phyloP scores from a whole-genome alignment of 2,113 vertebrate genomes.

The Coreoperca whiteheadi region DNA sequence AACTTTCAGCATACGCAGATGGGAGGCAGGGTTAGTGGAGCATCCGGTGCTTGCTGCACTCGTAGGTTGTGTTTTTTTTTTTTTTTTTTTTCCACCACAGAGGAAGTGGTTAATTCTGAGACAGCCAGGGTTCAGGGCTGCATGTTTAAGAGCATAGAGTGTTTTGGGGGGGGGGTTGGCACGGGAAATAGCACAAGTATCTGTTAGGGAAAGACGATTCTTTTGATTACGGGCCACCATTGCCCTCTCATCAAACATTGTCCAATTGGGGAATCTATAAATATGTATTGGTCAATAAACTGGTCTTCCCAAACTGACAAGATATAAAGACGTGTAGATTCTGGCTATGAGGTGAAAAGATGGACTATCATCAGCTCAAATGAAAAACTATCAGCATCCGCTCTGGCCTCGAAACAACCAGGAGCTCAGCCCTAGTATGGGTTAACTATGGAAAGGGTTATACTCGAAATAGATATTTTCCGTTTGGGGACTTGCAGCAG shows the following conservation, averaged over 20 bases:
- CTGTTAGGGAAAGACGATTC: not conserved
- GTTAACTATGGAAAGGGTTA: conserved; percentile 8
- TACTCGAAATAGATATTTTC: conserved; percentile 23
- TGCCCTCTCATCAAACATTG: conserved; percentile 10
- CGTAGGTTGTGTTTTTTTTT: conserved; percentile 46
- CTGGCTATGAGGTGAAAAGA: not conserved
- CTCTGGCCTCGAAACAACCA: not conserved
- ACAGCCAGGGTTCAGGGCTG: conserved; percentile 59
- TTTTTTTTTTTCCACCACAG: conserved; percentile 60
- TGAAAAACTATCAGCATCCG: not conserved
- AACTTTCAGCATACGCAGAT: conserved; percentile 71
- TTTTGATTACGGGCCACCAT: not conserved
- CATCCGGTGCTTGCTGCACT: conserved; percentile 31
- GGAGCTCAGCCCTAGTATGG: not conserved
- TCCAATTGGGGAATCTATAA: not conserved
- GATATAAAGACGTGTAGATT: not conserved
- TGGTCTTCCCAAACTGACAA: not conserved
- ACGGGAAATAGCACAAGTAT: not conserved
- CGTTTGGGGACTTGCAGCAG: conserved; percentile 3
- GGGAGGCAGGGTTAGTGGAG: conserved; percentile 31
- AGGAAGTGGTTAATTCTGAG: conserved; percentile 76
- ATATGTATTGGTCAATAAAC: not conserved
- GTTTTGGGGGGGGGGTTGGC: conserved; percentile 1
- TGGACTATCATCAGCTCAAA: not conserved
- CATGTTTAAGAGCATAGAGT: conserved; percentile 2